Percentiles rank a stretch among this genome's conserved stretches.
Conservation (phyloP, 1,140 invertebrate species). For the Pseudomyrmex sp. region DNA sequence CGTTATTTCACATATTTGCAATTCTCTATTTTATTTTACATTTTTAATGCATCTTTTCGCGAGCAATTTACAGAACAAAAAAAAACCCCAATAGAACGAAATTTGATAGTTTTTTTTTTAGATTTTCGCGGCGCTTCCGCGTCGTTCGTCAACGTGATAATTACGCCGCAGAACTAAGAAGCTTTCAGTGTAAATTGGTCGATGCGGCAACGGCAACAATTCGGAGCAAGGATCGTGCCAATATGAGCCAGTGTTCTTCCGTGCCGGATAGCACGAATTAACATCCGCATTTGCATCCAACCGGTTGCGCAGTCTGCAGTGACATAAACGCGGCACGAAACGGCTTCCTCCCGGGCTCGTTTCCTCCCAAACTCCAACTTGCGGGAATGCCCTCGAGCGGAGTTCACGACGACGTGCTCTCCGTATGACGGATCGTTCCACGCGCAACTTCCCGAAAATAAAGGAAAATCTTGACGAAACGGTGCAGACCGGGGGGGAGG, state of each 20-base stretch:
- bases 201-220: not conserved
- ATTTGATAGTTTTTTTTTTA: too few species aligned
- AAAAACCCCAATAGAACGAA: too few species aligned
- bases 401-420: not conserved
- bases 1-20: too few species aligned
- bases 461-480: not conserved
- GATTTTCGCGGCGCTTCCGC: too few species aligned
- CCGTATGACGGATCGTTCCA: not conserved
- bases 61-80: too few species aligned
- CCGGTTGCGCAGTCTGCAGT: slow-evolving; percentile 40
- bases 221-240: slow-evolving; percentile 34
- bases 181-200: slow-evolving; percentile 14
- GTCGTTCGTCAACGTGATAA: not conserved
- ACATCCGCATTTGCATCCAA: slow-evolving; percentile 54
- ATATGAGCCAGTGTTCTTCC: slow-evolving; percentile 50
- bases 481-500: not conserved
- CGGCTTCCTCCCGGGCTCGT: not conserved
- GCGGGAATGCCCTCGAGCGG: not conserved
- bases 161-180: slow-evolving; percentile 24
- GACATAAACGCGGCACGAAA: slow-evolving; percentile 43
- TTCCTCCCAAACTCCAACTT: slow-evolving; percentile 3
- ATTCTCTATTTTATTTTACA: not conserved
- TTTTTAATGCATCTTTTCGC: not conserved
- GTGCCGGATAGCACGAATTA: slow-evolving; percentile 49
- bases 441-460: not conserved